These are phyloP conservation scores for Sturmia bella DNA, from an alignment of 2,888 invertebrate genomes.

Conservation along the genomic window DNA sequence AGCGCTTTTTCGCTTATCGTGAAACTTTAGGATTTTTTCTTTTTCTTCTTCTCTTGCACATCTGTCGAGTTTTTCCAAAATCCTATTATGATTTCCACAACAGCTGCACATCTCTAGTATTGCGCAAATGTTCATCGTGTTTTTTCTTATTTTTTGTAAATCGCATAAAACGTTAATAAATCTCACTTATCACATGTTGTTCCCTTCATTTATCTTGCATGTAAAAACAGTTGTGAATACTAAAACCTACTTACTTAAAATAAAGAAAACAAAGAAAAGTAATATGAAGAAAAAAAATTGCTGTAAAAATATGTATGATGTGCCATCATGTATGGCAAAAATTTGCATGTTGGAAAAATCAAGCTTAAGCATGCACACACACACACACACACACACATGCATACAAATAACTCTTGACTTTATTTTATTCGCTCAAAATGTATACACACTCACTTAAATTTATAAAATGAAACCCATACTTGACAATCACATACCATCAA, in stretches of 20 bases:
- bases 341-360: constrained; percentile 30
- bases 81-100: no score
- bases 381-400: no score
- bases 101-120: no score
- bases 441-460: constrained; percentile 29
- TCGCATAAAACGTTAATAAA: constrained; percentile 34
- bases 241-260: constrained; percentile 55
- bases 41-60: no score
- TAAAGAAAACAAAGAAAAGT: constrained; percentile 19
- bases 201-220: constrained; percentile 29
- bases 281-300: constrained; percentile 2
- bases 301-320: neutral
- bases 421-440: constrained; percentile 43
- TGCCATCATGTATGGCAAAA: no score
- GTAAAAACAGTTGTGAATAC: constrained; percentile 27
- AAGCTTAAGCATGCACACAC: constrained; percentile 49
- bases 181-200: constrained; percentile 28
- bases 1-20: no score
- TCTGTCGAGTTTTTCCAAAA: no score
- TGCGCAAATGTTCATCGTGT: no score
- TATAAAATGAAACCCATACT: constrained; percentile 14
- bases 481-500: neutral
- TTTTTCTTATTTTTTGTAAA: constrained; percentile 1
- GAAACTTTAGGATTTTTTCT: no score
- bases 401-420: constrained; percentile 51